A percentile compares a stretch with the other conserved stretches of the same genome.
Conservation (phyloP, 2,113 vertebrate genomes). For the Ameiurus melas region DNA sequence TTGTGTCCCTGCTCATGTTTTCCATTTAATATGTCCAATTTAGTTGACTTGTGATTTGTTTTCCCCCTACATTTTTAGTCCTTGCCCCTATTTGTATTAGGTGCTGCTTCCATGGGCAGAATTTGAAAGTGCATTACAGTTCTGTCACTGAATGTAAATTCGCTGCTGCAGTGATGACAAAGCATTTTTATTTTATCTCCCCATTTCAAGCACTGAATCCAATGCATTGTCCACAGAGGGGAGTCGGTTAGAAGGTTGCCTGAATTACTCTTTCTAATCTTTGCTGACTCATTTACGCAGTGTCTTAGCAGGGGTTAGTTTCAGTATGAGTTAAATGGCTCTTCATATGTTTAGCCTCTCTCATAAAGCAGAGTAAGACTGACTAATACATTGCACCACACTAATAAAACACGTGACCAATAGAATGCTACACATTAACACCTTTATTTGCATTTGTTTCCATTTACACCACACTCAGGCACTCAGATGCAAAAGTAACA, state of each 20-base stretch:
- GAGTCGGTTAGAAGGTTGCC: background rate
- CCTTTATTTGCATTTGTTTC: background rate
- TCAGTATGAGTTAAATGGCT: background rate
- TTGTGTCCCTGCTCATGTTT: background rate
- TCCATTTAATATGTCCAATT: background rate
- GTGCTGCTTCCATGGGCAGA: background rate
- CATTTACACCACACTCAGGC: background rate
- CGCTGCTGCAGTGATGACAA: conserved; percentile 43
- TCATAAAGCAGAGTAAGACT: conserved; percentile 9
- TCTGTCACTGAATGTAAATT: conserved; percentile 26
- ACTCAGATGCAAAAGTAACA: conserved; percentile 20
- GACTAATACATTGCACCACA: conserved; percentile 26
- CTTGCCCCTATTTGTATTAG: background rate
- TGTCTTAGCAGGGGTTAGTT: background rate
- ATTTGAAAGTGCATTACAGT: background rate
- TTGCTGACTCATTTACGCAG: background rate
- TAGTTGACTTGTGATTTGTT: background rate
- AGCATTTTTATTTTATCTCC: conserved; percentile 34
- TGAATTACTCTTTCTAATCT: background rate
- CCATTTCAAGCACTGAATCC: conserved; percentile 11
- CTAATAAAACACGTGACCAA: background rate
- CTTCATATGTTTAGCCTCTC: background rate
- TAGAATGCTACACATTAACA: background rate
- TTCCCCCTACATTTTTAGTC: background rate
- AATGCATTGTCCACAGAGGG: background rate